Evolutionary conservation across 2,797 vertebrate species (phyloP).

Genomic region (Morus bassanus): DNA sequence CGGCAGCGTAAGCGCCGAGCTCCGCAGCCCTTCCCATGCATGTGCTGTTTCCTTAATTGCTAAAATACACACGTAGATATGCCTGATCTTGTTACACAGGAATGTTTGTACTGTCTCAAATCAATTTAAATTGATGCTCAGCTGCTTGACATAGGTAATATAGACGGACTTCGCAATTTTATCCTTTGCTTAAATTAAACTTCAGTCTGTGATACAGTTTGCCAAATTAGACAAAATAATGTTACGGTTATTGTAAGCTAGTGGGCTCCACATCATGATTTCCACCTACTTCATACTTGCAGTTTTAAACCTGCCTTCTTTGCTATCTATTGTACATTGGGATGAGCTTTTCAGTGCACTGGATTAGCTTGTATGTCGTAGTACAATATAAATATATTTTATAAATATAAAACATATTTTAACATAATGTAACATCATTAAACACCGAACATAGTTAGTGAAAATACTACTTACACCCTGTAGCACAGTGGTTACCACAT

Average conservation of each 20-base stretch:
- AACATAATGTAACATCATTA: neutral
- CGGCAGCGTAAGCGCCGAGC: neutral
- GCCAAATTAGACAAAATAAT: neutral
- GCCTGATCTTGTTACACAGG: neutral
- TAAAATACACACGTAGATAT: neutral
- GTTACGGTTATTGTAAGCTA: neutral
- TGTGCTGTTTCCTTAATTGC: neutral
- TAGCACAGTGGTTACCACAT: neutral
- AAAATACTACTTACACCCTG: neutral
- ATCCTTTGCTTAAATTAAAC: neutral
- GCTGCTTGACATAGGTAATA: neutral
- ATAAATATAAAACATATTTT: neutral
- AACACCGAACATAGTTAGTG: neutral
- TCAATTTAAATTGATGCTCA: neutral
- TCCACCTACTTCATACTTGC: neutral
- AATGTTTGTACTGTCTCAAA: neutral
- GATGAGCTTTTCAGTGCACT: neutral
- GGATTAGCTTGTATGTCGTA: neutral
- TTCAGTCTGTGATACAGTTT: neutral
- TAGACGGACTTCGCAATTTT: neutral
- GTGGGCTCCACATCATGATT: neutral
- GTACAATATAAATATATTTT: neutral
- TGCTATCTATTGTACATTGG: rapidly evolving
- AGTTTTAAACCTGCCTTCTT: neutral
- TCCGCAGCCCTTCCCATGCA: neutral